Percentiles rank a stretch among this genome's conserved stretches.
Evolutionary conservation across 2,797 vertebrate species (phyloP).

Genomic region (Crocodylus rhombifer): DNA sequence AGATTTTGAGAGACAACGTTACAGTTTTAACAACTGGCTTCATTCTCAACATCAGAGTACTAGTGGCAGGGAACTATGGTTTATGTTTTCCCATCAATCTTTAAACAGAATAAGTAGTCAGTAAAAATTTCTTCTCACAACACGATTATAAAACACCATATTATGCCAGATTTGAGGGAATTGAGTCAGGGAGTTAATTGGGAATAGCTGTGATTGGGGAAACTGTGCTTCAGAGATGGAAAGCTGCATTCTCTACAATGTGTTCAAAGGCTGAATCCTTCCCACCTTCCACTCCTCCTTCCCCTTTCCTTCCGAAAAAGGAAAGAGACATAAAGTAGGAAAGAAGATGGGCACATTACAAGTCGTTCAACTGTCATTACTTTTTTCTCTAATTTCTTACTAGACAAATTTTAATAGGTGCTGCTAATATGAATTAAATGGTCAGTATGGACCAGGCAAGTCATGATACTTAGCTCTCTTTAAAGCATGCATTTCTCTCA

Average conservation of each 20-base stretch:
- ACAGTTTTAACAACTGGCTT: neutral
- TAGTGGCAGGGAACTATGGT: no score
- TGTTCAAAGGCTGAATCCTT: no score
- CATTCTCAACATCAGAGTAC: no score
- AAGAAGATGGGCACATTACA: rapidly evolving
- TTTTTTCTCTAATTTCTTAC: neutral
- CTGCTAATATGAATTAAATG: neutral
- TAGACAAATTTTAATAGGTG: neutral
- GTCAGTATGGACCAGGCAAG: neutral
- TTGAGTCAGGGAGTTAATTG: neutral
- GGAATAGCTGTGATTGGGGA: neutral
- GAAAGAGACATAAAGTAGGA: neutral
- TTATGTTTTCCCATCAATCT: neutral
- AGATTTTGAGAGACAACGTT: neutral
- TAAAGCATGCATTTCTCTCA: neutral
- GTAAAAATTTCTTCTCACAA: no score
- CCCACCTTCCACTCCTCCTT: no score
- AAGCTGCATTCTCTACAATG: no score
- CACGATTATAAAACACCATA: no score
- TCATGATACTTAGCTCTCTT: neutral
- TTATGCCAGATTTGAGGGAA: no score
- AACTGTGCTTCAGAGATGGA: neutral
- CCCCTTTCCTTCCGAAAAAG: no score
- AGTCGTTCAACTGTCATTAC: neutral
- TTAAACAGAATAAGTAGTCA: neutral